Conservation (phyloP, 2,888 invertebrate genomes). For the Alentia gelatinosa region DNA sequence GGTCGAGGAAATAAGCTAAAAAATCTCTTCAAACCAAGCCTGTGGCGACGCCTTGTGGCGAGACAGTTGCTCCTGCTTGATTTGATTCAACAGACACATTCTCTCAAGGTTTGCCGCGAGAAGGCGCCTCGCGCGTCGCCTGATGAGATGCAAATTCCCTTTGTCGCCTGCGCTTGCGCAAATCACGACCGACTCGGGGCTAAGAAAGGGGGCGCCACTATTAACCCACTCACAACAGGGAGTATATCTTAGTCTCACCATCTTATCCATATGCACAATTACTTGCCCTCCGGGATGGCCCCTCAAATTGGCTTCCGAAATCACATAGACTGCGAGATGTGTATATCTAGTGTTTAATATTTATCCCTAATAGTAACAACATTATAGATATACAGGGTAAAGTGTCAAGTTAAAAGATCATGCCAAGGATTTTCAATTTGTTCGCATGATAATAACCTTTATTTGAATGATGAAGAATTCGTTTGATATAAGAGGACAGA, state of each 20-base stretch:
- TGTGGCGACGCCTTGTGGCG: background rate
- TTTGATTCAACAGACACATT: conserved; percentile 11
- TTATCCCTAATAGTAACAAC: too few species aligned
- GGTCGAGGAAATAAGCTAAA: too few species aligned
- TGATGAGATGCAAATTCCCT: conserved; percentile 45
- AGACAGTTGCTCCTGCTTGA: background rate
- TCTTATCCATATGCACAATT: background rate
- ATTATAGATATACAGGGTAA: too few species aligned
- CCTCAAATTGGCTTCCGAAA: too few species aligned
- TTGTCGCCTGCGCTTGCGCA: conserved; percentile 5
- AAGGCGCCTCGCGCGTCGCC: background rate
- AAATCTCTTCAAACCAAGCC: background rate
- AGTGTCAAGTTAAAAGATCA: too few species aligned
- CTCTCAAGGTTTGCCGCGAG: background rate
- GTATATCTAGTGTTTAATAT: too few species aligned
- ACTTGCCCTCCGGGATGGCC: background rate
- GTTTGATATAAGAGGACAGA: too few species aligned
- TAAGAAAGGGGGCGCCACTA: background rate
- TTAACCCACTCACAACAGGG: conserved; percentile 3
- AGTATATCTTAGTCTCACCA: background rate
- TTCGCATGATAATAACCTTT: too few species aligned
- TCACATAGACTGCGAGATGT: too few species aligned
- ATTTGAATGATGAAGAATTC: too few species aligned
- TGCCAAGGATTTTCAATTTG: too few species aligned
- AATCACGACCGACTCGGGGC: background rate